Percentiles rank a stretch among this genome's conserved stretches.
These are phyloP conservation scores for Hydrozoanthus gracilis DNA, from an alignment of 92 coral and sea anemone genomes.

Conservation along the genomic window DNA sequence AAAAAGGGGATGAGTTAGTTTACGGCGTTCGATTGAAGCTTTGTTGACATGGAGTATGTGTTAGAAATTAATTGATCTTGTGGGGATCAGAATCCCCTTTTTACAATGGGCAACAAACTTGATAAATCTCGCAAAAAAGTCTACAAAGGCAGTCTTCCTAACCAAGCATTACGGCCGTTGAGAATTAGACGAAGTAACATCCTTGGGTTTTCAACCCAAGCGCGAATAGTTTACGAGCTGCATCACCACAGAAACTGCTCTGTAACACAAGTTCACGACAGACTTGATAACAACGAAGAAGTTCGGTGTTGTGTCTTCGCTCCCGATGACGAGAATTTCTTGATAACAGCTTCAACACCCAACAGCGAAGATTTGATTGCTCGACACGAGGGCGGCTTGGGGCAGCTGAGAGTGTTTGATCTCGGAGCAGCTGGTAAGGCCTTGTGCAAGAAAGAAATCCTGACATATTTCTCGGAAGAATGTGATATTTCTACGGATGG, in stretches of 20 bases:
- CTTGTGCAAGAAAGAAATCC: constrained; percentile 75
- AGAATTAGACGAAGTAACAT: constrained; percentile 54
- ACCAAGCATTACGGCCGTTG: constrained; percentile 76
- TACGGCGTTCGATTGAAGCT: not conserved
- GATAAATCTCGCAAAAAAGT: constrained; percentile 73
- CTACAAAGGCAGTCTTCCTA: constrained; percentile 68
- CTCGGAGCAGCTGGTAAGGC: constrained; percentile 53
- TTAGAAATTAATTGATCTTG: not conserved
- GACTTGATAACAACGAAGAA: constrained; percentile 54
- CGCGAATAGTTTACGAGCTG: constrained; percentile 76
- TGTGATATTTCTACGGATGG: constrained; percentile 92
- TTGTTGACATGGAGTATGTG: not conserved
- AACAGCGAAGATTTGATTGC: constrained; percentile 59
- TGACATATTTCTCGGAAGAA: constrained; percentile 84
- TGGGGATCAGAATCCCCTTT: not conserved
- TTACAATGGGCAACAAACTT: constrained; percentile 78
- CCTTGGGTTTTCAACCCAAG: constrained; percentile 66
- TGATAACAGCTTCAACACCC: constrained; percentile 78
- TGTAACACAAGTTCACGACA: constrained; percentile 52
- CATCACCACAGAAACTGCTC: constrained; percentile 59
- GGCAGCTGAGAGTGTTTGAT: constrained; percentile 85
- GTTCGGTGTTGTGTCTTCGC: constrained; percentile 83
- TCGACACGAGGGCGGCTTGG: constrained; percentile 75
- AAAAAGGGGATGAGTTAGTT: not conserved
- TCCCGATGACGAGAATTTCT: constrained; percentile 81